These are phyloP conservation scores for Notodonta ziczac DNA, from an alignment of 2,888 invertebrate genomes.

Conservation along the genomic window DNA sequence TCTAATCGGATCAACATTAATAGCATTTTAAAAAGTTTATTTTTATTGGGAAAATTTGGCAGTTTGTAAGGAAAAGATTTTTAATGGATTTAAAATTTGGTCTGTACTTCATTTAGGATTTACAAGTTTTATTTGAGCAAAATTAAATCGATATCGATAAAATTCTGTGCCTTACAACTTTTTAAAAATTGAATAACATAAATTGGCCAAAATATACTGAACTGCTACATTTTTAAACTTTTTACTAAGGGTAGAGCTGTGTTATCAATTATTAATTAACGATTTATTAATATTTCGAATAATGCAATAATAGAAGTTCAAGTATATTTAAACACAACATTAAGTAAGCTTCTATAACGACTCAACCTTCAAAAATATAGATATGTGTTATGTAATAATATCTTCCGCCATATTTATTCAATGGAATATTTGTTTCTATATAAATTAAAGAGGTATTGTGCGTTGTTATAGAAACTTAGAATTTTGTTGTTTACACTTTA, in stretches of 20 bases:
- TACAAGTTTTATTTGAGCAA: background rate
- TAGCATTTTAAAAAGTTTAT: background rate
- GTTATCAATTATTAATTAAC: background rate
- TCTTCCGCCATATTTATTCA: too few species aligned
- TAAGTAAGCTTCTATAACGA: conserved; percentile 60
- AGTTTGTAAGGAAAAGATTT: conserved; percentile 14
- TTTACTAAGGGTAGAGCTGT: background rate
- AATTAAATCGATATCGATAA: conserved; percentile 1
- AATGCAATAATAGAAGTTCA: conserved; percentile 19
- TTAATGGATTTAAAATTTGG: background rate
- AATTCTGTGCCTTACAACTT: conserved; percentile 15
- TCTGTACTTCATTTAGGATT: background rate
- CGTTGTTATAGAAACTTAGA: conserved; percentile 64
- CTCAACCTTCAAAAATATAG: conserved; percentile 8
- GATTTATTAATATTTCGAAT: background rate
- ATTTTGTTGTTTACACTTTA: conserved; percentile 18
- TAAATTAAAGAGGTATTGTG: too few species aligned
- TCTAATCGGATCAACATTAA: conserved; percentile 6
- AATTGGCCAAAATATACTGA: conserved; percentile 27
- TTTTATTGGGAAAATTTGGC: conserved; percentile 1
- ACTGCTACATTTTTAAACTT: conserved; percentile 5
- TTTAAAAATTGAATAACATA: background rate
- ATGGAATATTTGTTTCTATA: too few species aligned
- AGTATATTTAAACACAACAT: conserved; percentile 29
- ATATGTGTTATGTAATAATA: too few species aligned